Conservation (phyloP, 2,113 vertebrate species). For the Istiophorus platypterus region DNA sequence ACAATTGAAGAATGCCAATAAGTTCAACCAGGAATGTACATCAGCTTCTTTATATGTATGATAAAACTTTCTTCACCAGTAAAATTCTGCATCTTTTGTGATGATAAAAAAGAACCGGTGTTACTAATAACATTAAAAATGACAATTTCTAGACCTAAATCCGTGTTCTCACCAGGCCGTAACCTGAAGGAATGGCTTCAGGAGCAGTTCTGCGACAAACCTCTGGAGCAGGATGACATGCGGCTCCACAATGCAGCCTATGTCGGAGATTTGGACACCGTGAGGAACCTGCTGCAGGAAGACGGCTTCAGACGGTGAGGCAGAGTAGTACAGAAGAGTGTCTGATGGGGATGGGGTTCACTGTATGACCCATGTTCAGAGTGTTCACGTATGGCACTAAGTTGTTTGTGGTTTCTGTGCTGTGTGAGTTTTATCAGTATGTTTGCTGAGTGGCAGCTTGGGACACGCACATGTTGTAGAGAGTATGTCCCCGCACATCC, state of each 20-base stretch:
- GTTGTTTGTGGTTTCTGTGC: conserved; percentile 44
- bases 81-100: background rate
- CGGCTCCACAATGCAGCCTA: conserved; percentile 93
- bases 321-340: background rate
- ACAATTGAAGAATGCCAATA: too few relatives aligned
- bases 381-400: conserved; percentile 6
- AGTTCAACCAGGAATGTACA: too few relatives aligned
- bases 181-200: conserved; percentile 95
- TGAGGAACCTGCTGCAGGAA: conserved; percentile 89
- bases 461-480: background rate
- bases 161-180: conserved; percentile 83
- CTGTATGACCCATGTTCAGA: background rate
- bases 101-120: background rate
- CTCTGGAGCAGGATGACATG: conserved; percentile 91
- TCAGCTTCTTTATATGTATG: background rate
- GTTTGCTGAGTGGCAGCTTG: conserved; percentile 41
- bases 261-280: conserved; percentile 91
- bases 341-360: background rate
- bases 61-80: background rate
- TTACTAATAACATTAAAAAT: background rate
- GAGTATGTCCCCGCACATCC: background rate
- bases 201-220: conserved; percentile 95
- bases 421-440: conserved; percentile 3
- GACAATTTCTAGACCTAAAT: background rate
- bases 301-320: conserved; percentile 90